A percentile compares a stretch with the other conserved stretches of the same genome.
Evolutionary conservation across 2,113 vertebrate genomes (phyloP).

Genomic region (Nothoprocta pentlandii): DNA sequence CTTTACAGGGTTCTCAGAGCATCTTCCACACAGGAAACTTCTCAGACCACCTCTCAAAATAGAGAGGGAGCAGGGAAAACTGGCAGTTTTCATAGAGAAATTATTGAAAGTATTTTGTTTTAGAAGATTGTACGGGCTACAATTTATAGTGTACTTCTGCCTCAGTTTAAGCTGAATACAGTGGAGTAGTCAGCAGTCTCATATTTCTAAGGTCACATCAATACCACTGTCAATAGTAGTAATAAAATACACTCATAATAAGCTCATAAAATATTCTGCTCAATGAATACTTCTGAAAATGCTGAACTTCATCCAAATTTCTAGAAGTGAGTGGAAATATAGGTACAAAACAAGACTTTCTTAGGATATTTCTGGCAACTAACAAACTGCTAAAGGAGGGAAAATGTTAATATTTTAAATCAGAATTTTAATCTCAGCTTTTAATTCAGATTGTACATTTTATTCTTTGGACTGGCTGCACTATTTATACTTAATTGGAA

Average conservation of each 20-base stretch:
- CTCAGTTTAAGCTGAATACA: neutral
- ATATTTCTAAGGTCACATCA: neutral
- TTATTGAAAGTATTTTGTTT: neutral
- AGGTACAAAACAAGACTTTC: neutral
- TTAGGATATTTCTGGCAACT: neutral
- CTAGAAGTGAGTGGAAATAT: neutral
- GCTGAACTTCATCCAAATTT: rapidly evolving
- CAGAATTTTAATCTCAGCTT: neutral
- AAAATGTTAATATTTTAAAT: neutral
- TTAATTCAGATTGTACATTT: neutral
- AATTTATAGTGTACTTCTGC: rapidly evolving
- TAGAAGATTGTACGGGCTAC: neutral
- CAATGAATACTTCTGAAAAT: neutral
- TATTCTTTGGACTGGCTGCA: neutral
- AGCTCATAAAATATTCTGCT: neutral
- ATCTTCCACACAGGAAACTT: neutral
- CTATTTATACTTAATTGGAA: neutral
- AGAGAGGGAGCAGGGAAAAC: neutral
- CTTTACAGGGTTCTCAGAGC: neutral
- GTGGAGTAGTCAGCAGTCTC: neutral
- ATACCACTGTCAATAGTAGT: neutral
- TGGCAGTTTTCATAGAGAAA: neutral
- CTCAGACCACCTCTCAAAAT: neutral
- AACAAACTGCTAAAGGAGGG: neutral
- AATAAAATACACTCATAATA: neutral